Percentiles rank a stretch among this genome's conserved stretches.
phyloP scores from a whole-genome alignment of 2,888 invertebrate species.

The Leucoma salicis region DNA sequence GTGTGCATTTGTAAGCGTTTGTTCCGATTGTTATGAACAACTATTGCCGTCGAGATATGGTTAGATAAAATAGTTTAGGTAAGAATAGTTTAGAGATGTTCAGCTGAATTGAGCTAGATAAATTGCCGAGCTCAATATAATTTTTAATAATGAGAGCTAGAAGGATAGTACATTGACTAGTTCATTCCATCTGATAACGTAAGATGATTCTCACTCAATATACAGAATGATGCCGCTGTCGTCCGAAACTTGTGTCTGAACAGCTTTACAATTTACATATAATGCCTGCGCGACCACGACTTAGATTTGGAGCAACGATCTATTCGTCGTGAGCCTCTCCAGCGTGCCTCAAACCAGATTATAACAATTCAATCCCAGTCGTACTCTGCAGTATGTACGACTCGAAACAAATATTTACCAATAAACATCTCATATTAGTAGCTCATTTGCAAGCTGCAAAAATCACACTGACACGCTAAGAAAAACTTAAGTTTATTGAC shows the following conservation, averaged over 20 bases:
- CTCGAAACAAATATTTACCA: slow-evolving; percentile 34
- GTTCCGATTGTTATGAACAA: no score
- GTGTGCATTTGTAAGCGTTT: no score
- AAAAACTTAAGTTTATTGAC: slow-evolving; percentile 55
- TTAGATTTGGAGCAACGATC: slow-evolving; percentile 72
- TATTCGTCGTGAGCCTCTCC: slow-evolving; percentile 56
- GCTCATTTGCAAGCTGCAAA: slow-evolving; percentile 33
- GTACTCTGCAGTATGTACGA: slow-evolving; percentile 4
- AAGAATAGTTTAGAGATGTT: no score
- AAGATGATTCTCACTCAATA: slow-evolving; percentile 9
- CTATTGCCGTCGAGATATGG: no score
- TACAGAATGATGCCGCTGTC: slow-evolving; percentile 38
- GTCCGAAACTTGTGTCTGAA: slow-evolving; percentile 52
- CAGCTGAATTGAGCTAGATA: no score
- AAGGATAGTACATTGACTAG: slow-evolving; percentile 14
- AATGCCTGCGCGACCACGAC: slow-evolving; percentile 67
- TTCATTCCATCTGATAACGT: slow-evolving; percentile 21
- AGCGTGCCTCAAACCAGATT: slow-evolving; percentile 52
- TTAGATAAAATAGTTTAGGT: no score
- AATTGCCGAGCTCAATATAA: no score
- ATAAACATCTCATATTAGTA: slow-evolving; percentile 32
- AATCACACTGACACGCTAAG: slow-evolving; percentile 33
- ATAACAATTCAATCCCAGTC: slow-evolving; percentile 51
- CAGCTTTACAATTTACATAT: slow-evolving; percentile 66
- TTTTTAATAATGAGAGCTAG: no score